Percentiles rank a stretch among this genome's conserved stretches.
These are phyloP conservation scores for Babyrousa celebensis DNA, from an alignment of 2,797 vertebrate species.

Conservation along the genomic window DNA sequence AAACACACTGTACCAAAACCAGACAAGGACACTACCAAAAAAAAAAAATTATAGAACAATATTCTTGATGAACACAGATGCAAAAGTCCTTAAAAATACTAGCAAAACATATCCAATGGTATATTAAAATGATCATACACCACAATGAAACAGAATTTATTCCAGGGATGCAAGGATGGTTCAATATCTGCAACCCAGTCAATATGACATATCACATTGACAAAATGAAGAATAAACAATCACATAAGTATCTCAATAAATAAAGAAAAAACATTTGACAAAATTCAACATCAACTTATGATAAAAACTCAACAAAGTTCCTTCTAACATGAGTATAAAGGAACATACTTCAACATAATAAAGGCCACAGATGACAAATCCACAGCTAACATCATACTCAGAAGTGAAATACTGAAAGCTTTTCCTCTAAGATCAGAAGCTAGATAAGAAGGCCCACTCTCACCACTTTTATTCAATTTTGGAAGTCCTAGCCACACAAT, in stretches of 20 bases:
- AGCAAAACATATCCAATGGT: background rate
- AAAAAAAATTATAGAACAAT: background rate
- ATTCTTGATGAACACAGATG: background rate
- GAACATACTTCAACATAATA: background rate
- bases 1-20: background rate
- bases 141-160: background rate
- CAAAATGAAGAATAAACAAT: background rate
- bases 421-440: background rate
- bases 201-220: background rate
- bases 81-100: background rate
- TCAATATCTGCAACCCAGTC: background rate
- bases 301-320: background rate
- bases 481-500: background rate
- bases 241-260: background rate
- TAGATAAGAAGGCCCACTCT: background rate
- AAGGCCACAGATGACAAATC: background rate
- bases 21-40: background rate
- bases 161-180: background rate
- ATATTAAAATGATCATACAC: background rate
- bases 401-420: too few relatives aligned
- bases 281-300: background rate
- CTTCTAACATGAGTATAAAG: background rate
- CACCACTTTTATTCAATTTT: background rate
- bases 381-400: too few relatives aligned
- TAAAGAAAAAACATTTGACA: background rate